Evolutionary conservation across 2,888 invertebrate species (phyloP), one percentile per base, ranked within the genome.

Genomic region (Cosmia trapezina): DNA sequence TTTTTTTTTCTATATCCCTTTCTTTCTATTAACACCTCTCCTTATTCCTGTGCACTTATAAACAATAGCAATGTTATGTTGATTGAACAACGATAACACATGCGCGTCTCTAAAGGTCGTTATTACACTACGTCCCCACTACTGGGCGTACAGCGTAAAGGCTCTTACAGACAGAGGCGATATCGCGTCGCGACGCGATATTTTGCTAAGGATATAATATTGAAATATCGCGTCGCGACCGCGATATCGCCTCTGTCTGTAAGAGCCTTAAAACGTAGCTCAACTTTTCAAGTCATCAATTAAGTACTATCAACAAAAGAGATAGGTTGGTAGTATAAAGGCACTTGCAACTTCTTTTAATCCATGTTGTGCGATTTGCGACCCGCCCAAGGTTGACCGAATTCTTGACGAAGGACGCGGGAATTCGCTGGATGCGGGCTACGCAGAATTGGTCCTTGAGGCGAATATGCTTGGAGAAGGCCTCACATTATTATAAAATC

Each of bases 211-310:
- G n/a, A n/a, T n/a, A n/a, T n/a, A n/a, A n/a, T n/a, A n/a, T n/a
- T n/a, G n/a, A n/a, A n/a, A n/a, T n/a, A n/a, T n/a, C n/a, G n/a
- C n/a, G n/a, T n/a, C n/a, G n/a, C n/a, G n/a, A n/a, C n/a, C n/a
- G n/a, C n/a, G n/a, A n/a, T n/a, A n/a, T n/a, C n/a, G n/a, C n/a
- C n/a, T n/a, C n/a, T n/a, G n/a, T n/a, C n/a, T n/a, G n/a, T n/a
- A n/a, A n/a, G n/a, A n/a, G n/a, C n/a, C n/a, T n/a, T n/a, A n/a
- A 73, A 83, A 80, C 57, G 70, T 70, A 78, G 60, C 43, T 83
- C 41, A 74, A 70, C 87, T 88, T 87, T 86, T 84, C 67, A 81
- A 83, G 72, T 81, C 83, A 81, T 85, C 86, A 88, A 86, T 88
- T 89, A 80, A 80, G 74, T 76, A 74, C 78, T 41, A 59, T 2